Conservation (phyloP, 2,113 vertebrate genomes). For the Andinoacara biseriatus region DNA sequence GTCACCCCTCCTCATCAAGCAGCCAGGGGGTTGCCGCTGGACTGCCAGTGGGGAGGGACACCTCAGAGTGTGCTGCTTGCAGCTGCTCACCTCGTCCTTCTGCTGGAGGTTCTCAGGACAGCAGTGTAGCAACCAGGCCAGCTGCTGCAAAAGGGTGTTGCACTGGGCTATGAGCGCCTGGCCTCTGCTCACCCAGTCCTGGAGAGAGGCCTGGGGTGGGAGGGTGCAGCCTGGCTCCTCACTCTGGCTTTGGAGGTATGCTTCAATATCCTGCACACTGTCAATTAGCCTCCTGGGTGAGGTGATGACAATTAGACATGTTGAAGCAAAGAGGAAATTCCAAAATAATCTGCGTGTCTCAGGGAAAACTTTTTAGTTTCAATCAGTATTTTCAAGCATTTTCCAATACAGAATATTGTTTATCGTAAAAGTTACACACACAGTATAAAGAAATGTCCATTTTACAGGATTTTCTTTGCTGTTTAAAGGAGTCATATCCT, state of each 20-base stretch:
- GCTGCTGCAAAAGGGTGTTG: constrained; percentile 84
- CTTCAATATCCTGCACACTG: constrained; percentile 81
- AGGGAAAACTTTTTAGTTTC: neutral
- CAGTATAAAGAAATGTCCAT: no score
- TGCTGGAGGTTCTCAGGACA: constrained; percentile 83
- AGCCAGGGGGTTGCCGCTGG: constrained; percentile 84
- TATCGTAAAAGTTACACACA: no score
- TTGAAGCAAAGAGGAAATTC: neutral
- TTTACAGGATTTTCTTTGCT: no score
- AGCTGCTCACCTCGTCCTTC: constrained; percentile 44
- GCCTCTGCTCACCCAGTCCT: constrained; percentile 82
- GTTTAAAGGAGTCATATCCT: no score
- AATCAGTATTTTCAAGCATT: no score
- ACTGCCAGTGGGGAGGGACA: constrained; percentile 83
- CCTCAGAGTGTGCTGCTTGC: constrained; percentile 72
- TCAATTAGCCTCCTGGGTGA: constrained; percentile 83
- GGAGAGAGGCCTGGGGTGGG: constrained; percentile 86
- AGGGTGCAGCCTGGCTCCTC: constrained; percentile 76
- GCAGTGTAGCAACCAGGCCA: constrained; percentile 88
- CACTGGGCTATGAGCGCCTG: constrained; percentile 85
- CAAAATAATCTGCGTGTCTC: neutral
- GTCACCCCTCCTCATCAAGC: constrained; percentile 85
- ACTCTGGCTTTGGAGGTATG: constrained; percentile 49
- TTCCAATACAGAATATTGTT: no score
- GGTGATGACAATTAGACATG: neutral